Evolutionary conservation across 2,113 vertebrate genomes (phyloP), one percentile per base, ranked within the genome.

Genomic region (Lepidothrix coronata): DNA sequence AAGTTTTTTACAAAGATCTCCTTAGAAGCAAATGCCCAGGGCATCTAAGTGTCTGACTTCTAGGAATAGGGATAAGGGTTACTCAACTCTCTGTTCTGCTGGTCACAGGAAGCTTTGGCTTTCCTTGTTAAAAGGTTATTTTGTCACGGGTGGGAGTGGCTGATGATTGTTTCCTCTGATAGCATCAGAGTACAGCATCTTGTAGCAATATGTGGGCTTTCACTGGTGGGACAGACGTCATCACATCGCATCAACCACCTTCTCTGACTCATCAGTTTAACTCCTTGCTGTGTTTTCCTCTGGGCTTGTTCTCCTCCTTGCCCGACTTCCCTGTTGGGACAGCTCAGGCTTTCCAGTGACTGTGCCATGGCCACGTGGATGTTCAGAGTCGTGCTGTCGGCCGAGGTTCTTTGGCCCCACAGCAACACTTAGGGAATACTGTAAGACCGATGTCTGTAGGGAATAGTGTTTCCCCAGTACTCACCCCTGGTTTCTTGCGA

Each of bases 341-440:
- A 71, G 57, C 41, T 91, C 30, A 13, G 41, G 19, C 49, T 88
- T 76, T n/a, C 27, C 31, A 17, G 2, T 61, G 41, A 12, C 19
- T 5, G 16, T 27, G 12, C 46, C 18, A 1, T 2, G 9, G 49
- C 79, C 57, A 44, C 0, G 1, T 62, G 52, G 17, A 17, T 35
- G 24, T 48, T 65, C 1, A 5, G 18, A 39, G 39, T 46, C 8
- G 3, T 27, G 35, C 51, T 58, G 0, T 31, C 59, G 23, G 43
- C 37, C 24, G 58, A 59, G 8, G 6, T n/a, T 79, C 39, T 78
- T 37, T 5, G 31, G 27, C 25, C 7, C 28, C 10, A 7, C 3
- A 1, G 16, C 24, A 20, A 12, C 28, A 12, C n/a, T 41, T 44
- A 22, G 8, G 7, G 37, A 14, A 61, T 37, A 15, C 33, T 57